Percentiles rank a stretch among this genome's conserved stretches.
Conservation (phyloP, 2,888 invertebrate species). For the Apodemia hepburni region DNA sequence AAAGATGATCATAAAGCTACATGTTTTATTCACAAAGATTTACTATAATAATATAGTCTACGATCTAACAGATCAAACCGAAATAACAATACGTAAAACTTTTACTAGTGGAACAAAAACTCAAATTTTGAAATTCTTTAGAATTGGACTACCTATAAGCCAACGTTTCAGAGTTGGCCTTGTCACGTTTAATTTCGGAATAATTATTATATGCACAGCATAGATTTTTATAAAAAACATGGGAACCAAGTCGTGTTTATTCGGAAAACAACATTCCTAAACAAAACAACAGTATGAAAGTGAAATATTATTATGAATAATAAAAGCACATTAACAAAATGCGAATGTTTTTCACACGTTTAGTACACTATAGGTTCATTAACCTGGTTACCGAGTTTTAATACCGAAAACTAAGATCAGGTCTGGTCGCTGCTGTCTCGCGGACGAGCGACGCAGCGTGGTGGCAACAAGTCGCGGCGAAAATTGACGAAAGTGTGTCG, state of each 20-base stretch:
- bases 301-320: constrained; percentile 20
- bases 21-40: no score
- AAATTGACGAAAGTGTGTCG: constrained; percentile 60
- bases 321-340: constrained; percentile 32
- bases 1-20: no score
- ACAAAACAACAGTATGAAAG: constrained; percentile 12
- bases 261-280: constrained; percentile 5
- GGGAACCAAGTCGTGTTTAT: constrained; percentile 12
- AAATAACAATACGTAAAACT: no score
- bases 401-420: constrained; percentile 53
- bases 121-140: not conserved
- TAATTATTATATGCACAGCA: not conserved
- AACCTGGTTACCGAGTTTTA: constrained; percentile 71
- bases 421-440: constrained; percentile 25
- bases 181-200: constrained; percentile 13
- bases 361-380: constrained; percentile 68
- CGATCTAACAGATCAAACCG: no score
- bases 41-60: no score
- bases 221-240: constrained; percentile 1
- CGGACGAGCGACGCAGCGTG: constrained; percentile 26
- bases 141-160: not conserved
- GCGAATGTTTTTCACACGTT: constrained; percentile 65
- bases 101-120: not conserved
- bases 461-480: constrained; percentile 23
- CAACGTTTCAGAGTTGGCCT: constrained; percentile 5